Base-by-base conservation (phyloP, 2,888 invertebrate genomes). In the Axea sp. region DNA sequence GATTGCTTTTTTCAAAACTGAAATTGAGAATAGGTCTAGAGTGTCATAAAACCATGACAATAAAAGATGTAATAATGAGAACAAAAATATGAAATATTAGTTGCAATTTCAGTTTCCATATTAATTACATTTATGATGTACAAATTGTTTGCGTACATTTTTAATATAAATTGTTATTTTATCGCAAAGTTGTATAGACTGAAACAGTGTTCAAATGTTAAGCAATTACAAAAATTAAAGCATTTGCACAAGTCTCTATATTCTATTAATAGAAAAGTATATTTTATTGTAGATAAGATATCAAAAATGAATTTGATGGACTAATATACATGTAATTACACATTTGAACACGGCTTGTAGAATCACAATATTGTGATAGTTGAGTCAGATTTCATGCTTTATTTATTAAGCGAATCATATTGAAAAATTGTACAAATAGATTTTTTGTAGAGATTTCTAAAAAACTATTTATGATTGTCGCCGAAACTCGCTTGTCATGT, bases 391-490 rank as follows among this genome's bases (percentile, higher is more conserved):
- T 41, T 12, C 15, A 53, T 19, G 31, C 8, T 33, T 47, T 47
- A 49, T 57, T 47, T 57, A 31, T 49, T 37, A 14, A n/a, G 17
- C 26, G 8, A 7, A 15, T 43, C 11, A 22, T 15, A 68, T 49
- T 39, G 17, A 28, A 57, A 33, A 35, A 15, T 17, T 41, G 31
- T 51, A 51, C 26, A 59, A 59, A 24, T 31, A 33, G 19, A 19
- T 15, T 47, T 41, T 19, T 31, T 49, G 15, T 19, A 33, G 7
- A 37, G 7, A n/a, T 9, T 19, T 51, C 11, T 7, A 2, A 17
- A 19, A 45, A 39, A 28, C 5, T 55, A 67, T 45, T 53, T 22
- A 55, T 41, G 31, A 14, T 49, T 67, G 41, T 67, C 24, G 26
- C 35, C 19, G 47, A 19, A 49, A 67, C 12, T 37, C 30, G 37